Base-by-base conservation (phyloP, 2,113 vertebrate genomes). In the Choloepus hoffmanni region DNA sequence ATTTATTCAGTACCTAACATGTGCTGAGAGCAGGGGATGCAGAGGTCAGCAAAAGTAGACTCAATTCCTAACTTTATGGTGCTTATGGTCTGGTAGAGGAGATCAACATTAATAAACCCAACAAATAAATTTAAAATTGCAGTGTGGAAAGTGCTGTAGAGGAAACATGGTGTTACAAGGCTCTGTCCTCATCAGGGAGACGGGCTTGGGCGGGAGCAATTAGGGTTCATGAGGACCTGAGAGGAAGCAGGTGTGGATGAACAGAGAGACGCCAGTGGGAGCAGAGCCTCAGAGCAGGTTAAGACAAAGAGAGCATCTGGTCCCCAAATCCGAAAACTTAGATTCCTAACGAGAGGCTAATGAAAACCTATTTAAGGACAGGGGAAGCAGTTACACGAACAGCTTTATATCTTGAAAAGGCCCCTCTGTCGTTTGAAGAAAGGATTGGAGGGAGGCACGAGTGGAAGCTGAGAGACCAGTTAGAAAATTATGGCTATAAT, bases 351-450 rank as follows among this genome's bases (percentile, higher is more conserved):
- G 19, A 60, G 58, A 60, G 21, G 58, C 58, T 23, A 60, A 8
- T 3, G 68, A 84, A 81, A 85, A 55, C 55, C 65, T 81, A 58
- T 62, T 76, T 45, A 76, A 92, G 77, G 55, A 40, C 60, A 62
- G 53, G 53, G 65, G 63, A 40, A 48, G 84, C 24, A 53, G 84
- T 77, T 78, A 55, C 6, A 62, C 2, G 81, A 43, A 13, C 19
- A 53, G 77, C 76, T 87, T 6, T 84, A 93, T 74, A 92, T 86
- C 93, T 92, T 93, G 70, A 83, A 77, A 94, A 91, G 68, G 43
- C 60, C n/a, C 63, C 90, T 85, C 36, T 92, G 77, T 43, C 58
- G 4, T 79, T 63, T 0, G 45, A 76, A 81, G 62, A 81, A 77
- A 74, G 58, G 58, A 10, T 8, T 68, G 50, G 67, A 81, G 68